Conservation (phyloP, 1,140 invertebrate genomes). For the Euborellia annulipes region DNA sequence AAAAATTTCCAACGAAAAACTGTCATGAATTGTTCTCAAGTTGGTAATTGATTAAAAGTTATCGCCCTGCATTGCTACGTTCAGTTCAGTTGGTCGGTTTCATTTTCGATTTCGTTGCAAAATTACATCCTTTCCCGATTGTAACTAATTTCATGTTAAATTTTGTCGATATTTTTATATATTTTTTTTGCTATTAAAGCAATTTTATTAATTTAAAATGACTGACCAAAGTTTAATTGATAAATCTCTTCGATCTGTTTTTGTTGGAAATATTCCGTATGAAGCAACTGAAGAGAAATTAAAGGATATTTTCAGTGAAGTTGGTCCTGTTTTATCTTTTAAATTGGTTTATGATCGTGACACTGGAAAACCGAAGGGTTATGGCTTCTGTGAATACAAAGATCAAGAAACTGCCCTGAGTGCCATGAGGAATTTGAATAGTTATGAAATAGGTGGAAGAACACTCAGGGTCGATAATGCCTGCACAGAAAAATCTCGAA, state of each 20-base stretch:
- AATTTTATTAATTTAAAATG: too few species aligned
- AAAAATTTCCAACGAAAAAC: too few species aligned
- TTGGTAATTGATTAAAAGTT: too few species aligned
- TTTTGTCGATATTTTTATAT: too few species aligned
- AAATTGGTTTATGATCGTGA: conserved; percentile 97
- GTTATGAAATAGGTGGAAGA: conserved; percentile 92
- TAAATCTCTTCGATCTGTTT: conserved; percentile 22
- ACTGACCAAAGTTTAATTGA: conserved; percentile 1
- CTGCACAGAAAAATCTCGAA: conserved; percentile 89
- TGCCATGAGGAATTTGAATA: conserved; percentile 97
- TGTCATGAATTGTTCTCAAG: too few species aligned
- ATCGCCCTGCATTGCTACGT: too few species aligned
- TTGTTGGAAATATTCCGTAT: conserved; percentile 99
- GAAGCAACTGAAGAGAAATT: conserved; percentile 98
- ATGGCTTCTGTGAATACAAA: conserved; percentile 99
- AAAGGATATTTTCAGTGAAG: conserved; percentile 96
- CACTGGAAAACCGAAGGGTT: conserved; percentile 98
- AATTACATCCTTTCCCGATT: too few species aligned
- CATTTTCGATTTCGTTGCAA: too few species aligned
- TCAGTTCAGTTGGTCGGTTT: too few species aligned
- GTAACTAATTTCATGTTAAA: too few species aligned
- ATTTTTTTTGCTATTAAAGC: too few species aligned
- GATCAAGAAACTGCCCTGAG: conserved; percentile 95
- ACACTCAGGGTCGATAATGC: conserved; percentile 94
- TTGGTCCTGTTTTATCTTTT: conserved; percentile 91